Evolutionary conservation across 2,113 vertebrate genomes (phyloP).

Genomic region (Nibea albiflora): DNA sequence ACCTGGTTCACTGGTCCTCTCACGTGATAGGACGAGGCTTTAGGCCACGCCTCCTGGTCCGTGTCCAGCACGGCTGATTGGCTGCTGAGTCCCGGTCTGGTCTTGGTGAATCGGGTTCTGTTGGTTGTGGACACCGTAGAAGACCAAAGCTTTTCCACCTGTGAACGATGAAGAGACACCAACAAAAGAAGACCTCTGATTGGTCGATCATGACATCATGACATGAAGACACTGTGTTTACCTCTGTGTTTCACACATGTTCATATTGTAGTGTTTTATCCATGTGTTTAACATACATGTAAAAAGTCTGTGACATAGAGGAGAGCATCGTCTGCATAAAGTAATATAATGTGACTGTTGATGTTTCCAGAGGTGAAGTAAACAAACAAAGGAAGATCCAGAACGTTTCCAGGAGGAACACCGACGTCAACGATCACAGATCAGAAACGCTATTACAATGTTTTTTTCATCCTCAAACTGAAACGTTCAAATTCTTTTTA

Average conservation of each 20-base stretch:
- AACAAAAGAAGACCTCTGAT: too few relatives aligned
- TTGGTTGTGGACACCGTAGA: constrained; percentile 68
- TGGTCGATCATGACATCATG: too few relatives aligned
- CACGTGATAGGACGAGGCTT: constrained; percentile 89
- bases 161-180: not conserved
- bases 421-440: too few relatives aligned
- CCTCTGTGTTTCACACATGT: too few relatives aligned
- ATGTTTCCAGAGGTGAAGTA: not conserved
- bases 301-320: not conserved
- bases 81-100: constrained; percentile 52
- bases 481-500: too few relatives aligned
- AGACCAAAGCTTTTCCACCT: constrained; percentile 90
- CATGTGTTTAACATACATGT: too few relatives aligned
- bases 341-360: not conserved
- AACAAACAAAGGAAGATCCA: too few relatives aligned
- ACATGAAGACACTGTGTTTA: too few relatives aligned
- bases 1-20: constrained; percentile 93
- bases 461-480: too few relatives aligned
- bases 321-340: not conserved
- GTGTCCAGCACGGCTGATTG: constrained; percentile 30
- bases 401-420: too few relatives aligned
- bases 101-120: constrained; percentile 61
- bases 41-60: constrained; percentile 74
- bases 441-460: too few relatives aligned
- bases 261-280: too few relatives aligned